phyloP scores from a whole-genome alignment of 2,113 vertebrate species.

The Ceyx cyanopectus region DNA sequence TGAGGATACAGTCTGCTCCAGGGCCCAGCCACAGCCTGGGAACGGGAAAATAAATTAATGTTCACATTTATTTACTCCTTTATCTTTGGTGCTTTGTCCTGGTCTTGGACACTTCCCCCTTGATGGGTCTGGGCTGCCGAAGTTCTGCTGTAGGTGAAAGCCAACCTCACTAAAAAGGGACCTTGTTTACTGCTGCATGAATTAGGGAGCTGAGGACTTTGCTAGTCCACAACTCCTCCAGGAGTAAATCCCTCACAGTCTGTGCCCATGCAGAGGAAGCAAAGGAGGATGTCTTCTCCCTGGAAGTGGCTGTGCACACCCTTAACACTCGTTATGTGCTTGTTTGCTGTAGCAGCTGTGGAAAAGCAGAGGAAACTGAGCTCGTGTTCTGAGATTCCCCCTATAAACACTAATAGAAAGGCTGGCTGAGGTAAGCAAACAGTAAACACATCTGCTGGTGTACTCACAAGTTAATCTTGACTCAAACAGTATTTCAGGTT shows the following conservation, averaged over 20 bases:
- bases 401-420: no score
- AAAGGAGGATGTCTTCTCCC: no score
- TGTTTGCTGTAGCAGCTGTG: no score
- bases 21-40: not conserved
- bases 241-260: not conserved
- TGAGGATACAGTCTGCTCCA: conserved; percentile 18
- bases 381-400: no score
- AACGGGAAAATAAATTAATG: conserved; percentile 80
- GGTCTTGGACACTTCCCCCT: not conserved
- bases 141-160: not conserved
- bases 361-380: no score
- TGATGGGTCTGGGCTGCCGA: not conserved
- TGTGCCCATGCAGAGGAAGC: no score
- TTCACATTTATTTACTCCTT: conserved; percentile 55
- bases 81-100: conserved; percentile 27
- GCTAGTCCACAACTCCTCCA: not conserved
- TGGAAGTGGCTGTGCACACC: no score
- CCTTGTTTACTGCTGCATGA: not conserved
- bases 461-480: no score
- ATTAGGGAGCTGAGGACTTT: not conserved
- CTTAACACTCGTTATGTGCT: no score
- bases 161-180: not conserved
- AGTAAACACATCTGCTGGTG: no score
- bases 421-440: no score
- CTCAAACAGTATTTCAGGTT: no score